A percentile compares a stretch with the other conserved stretches of the same genome.
These are phyloP conservation scores for Phoenicopterus ruber DNA, from an alignment of 2,113 vertebrate species.

Conservation along the genomic window DNA sequence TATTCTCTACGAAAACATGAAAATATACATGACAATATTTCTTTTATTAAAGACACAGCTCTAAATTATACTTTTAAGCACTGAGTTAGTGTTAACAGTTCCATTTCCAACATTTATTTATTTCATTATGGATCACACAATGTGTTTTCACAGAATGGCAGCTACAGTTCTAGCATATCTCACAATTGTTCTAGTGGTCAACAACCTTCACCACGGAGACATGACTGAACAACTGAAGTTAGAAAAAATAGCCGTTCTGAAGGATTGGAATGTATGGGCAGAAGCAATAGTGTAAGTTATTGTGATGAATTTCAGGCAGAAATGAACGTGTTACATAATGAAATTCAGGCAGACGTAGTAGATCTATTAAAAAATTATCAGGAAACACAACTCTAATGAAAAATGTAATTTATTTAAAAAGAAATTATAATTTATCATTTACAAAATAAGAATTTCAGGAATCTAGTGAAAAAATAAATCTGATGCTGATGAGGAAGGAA, in stretches of 20 bases:
- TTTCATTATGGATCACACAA: background rate
- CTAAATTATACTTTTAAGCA: background rate
- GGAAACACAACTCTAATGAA: background rate
- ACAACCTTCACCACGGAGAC: background rate
- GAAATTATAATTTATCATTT: background rate
- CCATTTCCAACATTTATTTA: background rate
- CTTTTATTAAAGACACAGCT: background rate
- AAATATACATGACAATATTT: background rate
- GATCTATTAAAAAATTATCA: background rate
- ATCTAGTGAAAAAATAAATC: background rate
- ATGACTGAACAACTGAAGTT: background rate
- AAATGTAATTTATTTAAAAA: background rate
- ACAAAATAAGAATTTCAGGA: background rate
- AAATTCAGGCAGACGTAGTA: background rate
- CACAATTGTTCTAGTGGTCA: background rate
- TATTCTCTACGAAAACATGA: background rate
- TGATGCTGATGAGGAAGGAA: background rate
- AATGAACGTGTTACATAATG: background rate
- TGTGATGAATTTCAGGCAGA: background rate
- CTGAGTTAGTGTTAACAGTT: background rate
- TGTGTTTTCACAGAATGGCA: background rate
- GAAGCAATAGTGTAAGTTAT: background rate
- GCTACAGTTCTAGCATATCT: background rate
- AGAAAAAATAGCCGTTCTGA: background rate
- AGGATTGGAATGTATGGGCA: background rate